Conservation (phyloP, 2,797 vertebrate species). For the Coilia nasus region DNA sequence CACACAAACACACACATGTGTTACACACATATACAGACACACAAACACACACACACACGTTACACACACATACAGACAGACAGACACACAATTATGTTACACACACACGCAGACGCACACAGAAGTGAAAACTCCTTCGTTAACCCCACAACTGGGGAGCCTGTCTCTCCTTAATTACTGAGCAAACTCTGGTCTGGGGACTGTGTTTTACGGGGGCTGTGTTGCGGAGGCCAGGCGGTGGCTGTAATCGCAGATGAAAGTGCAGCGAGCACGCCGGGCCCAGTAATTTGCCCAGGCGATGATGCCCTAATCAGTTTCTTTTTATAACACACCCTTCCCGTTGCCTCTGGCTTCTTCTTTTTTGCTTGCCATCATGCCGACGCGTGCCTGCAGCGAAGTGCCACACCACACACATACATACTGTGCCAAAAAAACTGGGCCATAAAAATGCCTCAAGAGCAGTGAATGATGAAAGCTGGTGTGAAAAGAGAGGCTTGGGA, state of each 20-base stretch:
- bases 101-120: background rate
- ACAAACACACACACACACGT: no score
- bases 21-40: no score
- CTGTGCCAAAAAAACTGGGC: background rate
- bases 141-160: background rate
- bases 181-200: constrained; percentile 48
- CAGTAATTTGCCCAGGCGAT: constrained; percentile 60
- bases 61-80: constrained; percentile 33
- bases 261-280: constrained; percentile 47
- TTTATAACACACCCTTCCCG: constrained; percentile 42
- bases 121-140: background rate
- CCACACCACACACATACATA: no score
- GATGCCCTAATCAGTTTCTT: constrained; percentile 57
- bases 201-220: constrained; percentile 54
- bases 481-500: background rate
- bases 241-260: constrained; percentile 31
- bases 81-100: constrained; percentile 15
- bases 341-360: background rate
- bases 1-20: constrained; percentile 31
- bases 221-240: constrained; percentile 30
- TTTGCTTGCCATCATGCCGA: background rate
- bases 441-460: constrained; percentile 15
- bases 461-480: background rate
- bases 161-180: constrained; percentile 63
- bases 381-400: background rate